Evolutionary conservation across 1,140 invertebrate species (phyloP).

Genomic region (Hyphantria cunea): DNA sequence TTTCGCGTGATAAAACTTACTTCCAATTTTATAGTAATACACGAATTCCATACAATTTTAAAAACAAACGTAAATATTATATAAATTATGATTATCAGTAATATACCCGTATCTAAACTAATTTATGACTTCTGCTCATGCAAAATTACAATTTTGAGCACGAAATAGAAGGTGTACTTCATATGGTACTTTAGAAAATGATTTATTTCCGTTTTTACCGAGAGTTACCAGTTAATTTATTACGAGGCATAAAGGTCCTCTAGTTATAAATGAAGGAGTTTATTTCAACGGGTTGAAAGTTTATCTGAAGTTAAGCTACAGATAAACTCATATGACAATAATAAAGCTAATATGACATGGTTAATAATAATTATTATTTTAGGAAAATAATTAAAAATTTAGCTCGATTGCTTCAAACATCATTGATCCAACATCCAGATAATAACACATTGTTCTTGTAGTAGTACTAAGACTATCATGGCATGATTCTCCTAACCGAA

Average conservation of each 20-base stretch:
- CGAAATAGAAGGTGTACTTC: constrained; percentile 11
- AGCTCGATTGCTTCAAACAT: no score
- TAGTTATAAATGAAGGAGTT: neutral
- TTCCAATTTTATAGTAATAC: neutral
- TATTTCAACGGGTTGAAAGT: neutral
- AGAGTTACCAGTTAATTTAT: neutral
- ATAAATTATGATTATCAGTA: constrained; percentile 26
- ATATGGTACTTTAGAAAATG: constrained; percentile 5
- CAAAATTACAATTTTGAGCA: constrained; percentile 26
- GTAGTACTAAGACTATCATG: no score
- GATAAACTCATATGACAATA: no score
- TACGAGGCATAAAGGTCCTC: neutral
- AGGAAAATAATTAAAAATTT: no score
- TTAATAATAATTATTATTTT: no score
- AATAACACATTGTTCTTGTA: no score
- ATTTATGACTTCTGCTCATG: constrained; percentile 25
- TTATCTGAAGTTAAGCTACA: no score
- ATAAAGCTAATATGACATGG: no score
- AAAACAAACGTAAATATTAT: constrained; percentile 23
- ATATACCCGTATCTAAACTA: constrained; percentile 20
- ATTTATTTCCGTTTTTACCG: no score
- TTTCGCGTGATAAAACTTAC: constrained; percentile 11
- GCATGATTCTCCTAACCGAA: no score
- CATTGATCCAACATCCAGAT: no score
- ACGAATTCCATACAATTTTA: constrained; percentile 1